Percentiles rank a stretch among this genome's conserved stretches.
Evolutionary conservation across 1,140 invertebrate genomes (phyloP).

Genomic region (Drosophila parvula): DNA sequence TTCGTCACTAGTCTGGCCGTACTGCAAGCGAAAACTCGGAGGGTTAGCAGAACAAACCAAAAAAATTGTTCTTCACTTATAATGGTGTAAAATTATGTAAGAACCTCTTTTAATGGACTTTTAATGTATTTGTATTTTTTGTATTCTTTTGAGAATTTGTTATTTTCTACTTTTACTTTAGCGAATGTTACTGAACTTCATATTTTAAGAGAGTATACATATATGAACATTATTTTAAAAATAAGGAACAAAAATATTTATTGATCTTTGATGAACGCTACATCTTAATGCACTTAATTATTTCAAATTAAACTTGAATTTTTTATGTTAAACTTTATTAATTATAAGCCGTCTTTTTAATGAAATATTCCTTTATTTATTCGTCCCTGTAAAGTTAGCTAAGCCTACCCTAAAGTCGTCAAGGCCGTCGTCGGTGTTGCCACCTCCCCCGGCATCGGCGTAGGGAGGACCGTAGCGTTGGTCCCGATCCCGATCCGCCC

Average conservation of each 20-base stretch:
- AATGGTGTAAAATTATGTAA: no score
- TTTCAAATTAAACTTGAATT: neutral
- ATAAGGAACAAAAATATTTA: no score
- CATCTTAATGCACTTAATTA: neutral
- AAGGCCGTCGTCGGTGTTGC: conserved; percentile 60
- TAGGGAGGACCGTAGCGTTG: conserved; percentile 82
- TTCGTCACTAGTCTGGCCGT: conserved; percentile 79
- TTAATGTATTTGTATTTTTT: no score
- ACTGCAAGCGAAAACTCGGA: conserved; percentile 50
- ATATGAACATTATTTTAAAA: no score
- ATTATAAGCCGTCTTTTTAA: neutral
- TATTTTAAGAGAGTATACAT: no score
- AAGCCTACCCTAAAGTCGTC: conserved; percentile 80
- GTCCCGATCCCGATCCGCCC: conserved; percentile 73
- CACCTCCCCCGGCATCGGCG: conserved; percentile 44
- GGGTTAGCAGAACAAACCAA: neutral
- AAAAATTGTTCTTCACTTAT: no score
- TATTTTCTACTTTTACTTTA: no score
- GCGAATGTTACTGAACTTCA: no score
- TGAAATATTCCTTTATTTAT: neutral
- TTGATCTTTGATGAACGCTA: neutral
- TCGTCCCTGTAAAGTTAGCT: neutral
- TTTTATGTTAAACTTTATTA: neutral
- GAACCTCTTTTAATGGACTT: no score
- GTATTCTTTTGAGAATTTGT: no score